Percentiles rank a stretch among this genome's conserved stretches.
Evolutionary conservation across 2,888 invertebrate species (phyloP).

Genomic region (Athripsodes cinereus): DNA sequence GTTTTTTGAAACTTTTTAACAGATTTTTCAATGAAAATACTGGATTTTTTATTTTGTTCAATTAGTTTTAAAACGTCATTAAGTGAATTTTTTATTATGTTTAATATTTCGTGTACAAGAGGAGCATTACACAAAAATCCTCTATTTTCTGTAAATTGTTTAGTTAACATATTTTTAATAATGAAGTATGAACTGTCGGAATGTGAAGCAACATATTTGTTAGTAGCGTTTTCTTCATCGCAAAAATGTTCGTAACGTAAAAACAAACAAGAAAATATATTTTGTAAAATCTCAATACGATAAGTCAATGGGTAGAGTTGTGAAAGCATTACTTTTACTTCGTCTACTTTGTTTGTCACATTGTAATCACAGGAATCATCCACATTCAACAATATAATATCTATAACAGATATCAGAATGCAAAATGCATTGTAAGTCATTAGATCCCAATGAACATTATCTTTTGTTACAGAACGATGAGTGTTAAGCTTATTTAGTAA

Average conservation of each 20-base stretch:
- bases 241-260: slow-evolving; percentile 56
- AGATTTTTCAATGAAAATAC: slow-evolving; percentile 20
- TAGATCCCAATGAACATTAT: slow-evolving; percentile 38
- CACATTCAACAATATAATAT: slow-evolving; percentile 42
- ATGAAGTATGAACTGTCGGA: slow-evolving; percentile 46
- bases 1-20: slow-evolving; percentile 29
- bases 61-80: slow-evolving; percentile 39
- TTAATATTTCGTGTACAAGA: slow-evolving; percentile 53
- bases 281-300: slow-evolving; percentile 61
- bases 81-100: slow-evolving; percentile 51
- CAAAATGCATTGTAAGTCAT: slow-evolving; percentile 49
- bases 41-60: slow-evolving; percentile 32
- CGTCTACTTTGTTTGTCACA: slow-evolving; percentile 42
- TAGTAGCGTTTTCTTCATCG: slow-evolving; percentile 47
- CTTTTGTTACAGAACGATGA: slow-evolving; percentile 31
- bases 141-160: slow-evolving; percentile 10
- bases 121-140: slow-evolving; percentile 56
- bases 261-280: slow-evolving; percentile 67
- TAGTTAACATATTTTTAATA: slow-evolving; percentile 21
- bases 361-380: slow-evolving; percentile 37
- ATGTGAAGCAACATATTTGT: slow-evolving; percentile 42
- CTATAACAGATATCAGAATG: slow-evolving; percentile 46
- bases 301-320: slow-evolving; percentile 43
- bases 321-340: slow-evolving; percentile 44
- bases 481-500: slow-evolving; percentile 39